Conservation (phyloP, 2,113 vertebrate species). For the Sinosuthora webbiana region DNA sequence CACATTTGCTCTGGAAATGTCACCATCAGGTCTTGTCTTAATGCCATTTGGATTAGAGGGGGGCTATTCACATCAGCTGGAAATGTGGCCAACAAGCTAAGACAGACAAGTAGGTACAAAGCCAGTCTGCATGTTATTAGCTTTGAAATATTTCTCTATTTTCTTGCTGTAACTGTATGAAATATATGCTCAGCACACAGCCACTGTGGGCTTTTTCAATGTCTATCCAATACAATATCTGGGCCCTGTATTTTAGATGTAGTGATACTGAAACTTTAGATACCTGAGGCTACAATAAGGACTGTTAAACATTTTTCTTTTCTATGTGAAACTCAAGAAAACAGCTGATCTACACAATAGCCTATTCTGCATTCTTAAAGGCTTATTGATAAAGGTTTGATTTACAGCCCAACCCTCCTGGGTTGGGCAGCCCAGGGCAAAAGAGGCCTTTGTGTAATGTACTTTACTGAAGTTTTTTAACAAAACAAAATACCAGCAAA, state of each 20-base stretch:
- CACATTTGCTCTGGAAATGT: background rate
- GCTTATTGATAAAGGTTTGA: conserved; percentile 11
- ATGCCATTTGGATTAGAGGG: background rate
- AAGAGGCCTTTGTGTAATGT: background rate
- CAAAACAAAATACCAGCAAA: background rate
- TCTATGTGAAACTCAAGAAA: background rate
- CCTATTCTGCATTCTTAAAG: background rate
- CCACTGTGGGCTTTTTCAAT: background rate
- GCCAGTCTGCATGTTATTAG: background rate
- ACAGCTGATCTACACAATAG: background rate
- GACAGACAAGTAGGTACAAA: background rate
- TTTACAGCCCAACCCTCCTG: background rate
- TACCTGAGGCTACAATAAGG: background rate
- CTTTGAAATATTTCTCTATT: background rate
- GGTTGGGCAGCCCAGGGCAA: background rate
- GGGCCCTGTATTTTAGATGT: background rate
- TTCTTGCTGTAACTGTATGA: background rate
- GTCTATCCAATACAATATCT: background rate
- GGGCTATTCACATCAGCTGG: background rate
- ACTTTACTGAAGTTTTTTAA: background rate
- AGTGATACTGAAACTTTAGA: background rate
- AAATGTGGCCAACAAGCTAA: background rate
- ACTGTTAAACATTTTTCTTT: background rate
- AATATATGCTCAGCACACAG: background rate
- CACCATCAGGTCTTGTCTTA: background rate